phyloP scores from a whole-genome alignment of 2,888 invertebrate genomes.

The Andrena marginata region DNA sequence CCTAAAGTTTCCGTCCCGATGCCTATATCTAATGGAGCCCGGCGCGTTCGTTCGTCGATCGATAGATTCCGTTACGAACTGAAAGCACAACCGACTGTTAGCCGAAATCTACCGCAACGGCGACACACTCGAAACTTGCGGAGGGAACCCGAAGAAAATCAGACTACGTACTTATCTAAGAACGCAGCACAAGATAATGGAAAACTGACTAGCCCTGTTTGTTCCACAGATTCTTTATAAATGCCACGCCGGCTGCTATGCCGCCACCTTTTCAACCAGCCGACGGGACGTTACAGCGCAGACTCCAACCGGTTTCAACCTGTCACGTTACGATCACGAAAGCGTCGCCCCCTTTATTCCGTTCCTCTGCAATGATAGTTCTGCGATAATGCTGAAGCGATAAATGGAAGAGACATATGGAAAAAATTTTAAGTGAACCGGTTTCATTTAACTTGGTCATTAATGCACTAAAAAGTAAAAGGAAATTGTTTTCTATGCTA shows the following conservation, averaged over 20 bases:
- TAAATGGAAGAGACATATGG: no score
- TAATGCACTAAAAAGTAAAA: no score
- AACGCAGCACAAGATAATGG: slow-evolving; percentile 39
- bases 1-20: background rate
- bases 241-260: slow-evolving; percentile 33
- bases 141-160: background rate
- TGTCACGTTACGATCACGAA: background rate
- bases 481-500: no score
- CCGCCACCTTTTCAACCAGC: slow-evolving; percentile 41
- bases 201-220: slow-evolving; percentile 53
- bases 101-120: background rate
- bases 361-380: no score
- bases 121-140: background rate
- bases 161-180: slow-evolving; percentile 19
- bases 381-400: no score
- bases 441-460: no score
- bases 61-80: slow-evolving; percentile 1
- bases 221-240: slow-evolving; percentile 59
- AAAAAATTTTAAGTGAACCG: no score
- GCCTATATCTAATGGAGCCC: background rate
- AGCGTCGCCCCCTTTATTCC: background rate
- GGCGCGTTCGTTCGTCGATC: slow-evolving; percentile 1
- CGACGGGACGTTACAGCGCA: slow-evolving; percentile 37
- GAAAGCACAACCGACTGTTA: slow-evolving; percentile 10
- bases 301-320: background rate